phyloP scores from a whole-genome alignment of 1,140 invertebrate species.

The Brachionus koreanus region DNA sequence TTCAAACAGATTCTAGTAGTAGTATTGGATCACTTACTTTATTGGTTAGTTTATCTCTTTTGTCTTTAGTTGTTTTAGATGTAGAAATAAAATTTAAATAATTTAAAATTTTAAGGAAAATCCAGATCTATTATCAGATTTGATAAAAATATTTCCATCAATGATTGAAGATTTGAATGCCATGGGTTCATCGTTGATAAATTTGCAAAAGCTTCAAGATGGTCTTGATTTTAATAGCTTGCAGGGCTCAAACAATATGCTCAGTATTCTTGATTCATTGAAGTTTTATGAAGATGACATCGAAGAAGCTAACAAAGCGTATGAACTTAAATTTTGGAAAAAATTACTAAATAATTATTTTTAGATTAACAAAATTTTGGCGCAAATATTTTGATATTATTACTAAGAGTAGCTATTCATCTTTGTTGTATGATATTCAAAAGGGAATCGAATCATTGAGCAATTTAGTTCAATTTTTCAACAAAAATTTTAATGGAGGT shows the following conservation, averaged over 20 bases:
- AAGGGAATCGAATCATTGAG: constrained; percentile 30
- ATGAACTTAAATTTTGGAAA: too few species aligned
- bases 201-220: constrained; percentile 16
- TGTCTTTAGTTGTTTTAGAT: background rate
- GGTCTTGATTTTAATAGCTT: background rate
- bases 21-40: constrained; percentile 31
- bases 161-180: background rate
- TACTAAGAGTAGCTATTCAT: constrained; percentile 20
- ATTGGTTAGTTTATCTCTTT: background rate
- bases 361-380: constrained; percentile 13
- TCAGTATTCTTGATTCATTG: constrained; percentile 11
- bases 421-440: constrained; percentile 28
- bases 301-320: constrained; percentile 12
- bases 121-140: background rate
- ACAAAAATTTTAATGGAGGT: constrained; percentile 39
- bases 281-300: constrained; percentile 33
- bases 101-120: background rate
- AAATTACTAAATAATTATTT: too few species aligned
- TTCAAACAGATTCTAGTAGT: constrained; percentile 40
- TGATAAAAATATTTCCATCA: background rate
- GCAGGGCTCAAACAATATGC: constrained; percentile 25
- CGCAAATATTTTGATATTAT: constrained; percentile 25
- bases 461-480: constrained; percentile 21
- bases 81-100: background rate
- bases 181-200: constrained; percentile 1